Evolutionary conservation across 2,797 vertebrate species (phyloP).

Genomic region (Picus viridis): DNA sequence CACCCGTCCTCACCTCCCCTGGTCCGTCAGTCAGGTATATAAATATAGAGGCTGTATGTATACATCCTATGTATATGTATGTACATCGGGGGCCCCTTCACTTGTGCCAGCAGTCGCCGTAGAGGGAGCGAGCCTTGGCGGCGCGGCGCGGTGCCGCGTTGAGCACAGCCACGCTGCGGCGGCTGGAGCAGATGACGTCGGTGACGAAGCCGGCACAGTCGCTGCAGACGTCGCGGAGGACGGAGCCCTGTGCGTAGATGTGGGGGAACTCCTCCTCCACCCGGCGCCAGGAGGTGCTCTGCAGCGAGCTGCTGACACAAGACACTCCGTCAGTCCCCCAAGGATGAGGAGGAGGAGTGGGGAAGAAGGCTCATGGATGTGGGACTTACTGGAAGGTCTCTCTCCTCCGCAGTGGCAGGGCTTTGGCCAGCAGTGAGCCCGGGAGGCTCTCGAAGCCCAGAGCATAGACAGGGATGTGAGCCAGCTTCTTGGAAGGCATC

Average conservation of each 20-base stretch:
- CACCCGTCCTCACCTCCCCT: background rate
- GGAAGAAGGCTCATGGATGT: background rate
- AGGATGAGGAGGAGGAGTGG: background rate
- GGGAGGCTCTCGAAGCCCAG: constrained; percentile 89
- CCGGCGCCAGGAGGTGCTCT: constrained; percentile 81
- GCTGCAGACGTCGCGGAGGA: constrained; percentile 88
- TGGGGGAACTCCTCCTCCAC: constrained; percentile 95
- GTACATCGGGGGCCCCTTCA: constrained; percentile 57
- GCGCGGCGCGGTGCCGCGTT: constrained; percentile 82
- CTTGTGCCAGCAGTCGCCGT: constrained; percentile 64
- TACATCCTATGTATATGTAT: constrained; percentile 71
- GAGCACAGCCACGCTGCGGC: constrained; percentile 91
- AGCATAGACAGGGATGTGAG: constrained; percentile 93
- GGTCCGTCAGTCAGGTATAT: constrained; percentile 26
- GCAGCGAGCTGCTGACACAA: constrained; percentile 80
- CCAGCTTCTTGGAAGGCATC: constrained; percentile 95
- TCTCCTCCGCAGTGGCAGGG: constrained; percentile 76
- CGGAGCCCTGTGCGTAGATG: constrained; percentile 91
- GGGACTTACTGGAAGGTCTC: constrained; percentile 90
- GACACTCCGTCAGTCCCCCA: background rate
- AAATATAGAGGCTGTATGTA: constrained; percentile 71
- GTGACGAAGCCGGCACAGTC: constrained; percentile 92
- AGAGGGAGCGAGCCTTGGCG: constrained; percentile 76
- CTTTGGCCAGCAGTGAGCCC: constrained; percentile 61
- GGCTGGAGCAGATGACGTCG: constrained; percentile 90